Percentiles rank a stretch among this genome's conserved stretches.
These are phyloP conservation scores for Bovichtus variegatus DNA, from an alignment of 2,797 vertebrate genomes.

Conservation along the genomic window DNA sequence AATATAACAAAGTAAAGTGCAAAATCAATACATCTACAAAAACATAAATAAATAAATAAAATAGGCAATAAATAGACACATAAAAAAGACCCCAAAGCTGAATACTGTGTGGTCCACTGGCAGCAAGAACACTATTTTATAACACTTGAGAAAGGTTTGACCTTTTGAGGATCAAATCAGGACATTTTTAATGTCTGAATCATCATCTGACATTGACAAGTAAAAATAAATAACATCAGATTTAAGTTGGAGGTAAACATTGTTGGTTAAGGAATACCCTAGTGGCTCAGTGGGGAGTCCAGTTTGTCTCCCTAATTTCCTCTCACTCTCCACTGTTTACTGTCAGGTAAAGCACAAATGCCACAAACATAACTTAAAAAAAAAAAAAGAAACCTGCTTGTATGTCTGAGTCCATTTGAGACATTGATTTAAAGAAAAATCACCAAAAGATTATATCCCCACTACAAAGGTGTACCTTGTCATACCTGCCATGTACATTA, in stretches of 20 bases:
- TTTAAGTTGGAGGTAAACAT: conserved; percentile 62
- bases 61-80: conserved; percentile 70
- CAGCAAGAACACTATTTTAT: conserved; percentile 68
- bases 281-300: conserved; percentile 46
- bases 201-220: conserved; percentile 59
- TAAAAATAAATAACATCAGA: conserved; percentile 49
- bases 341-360: conserved; percentile 45
- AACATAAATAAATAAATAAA: conserved; percentile 64
- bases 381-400: conserved; percentile 9
- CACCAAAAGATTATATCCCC: conserved; percentile 9
- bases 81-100: conserved; percentile 69
- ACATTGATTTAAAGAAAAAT: conserved; percentile 25
- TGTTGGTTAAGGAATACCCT: conserved; percentile 43
- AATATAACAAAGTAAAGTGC: conserved; percentile 85
- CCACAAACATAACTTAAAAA: conserved; percentile 21
- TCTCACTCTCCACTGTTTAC: conserved; percentile 15
- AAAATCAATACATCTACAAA: conserved; percentile 77
- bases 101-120: conserved; percentile 77
- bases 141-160: conserved; percentile 82
- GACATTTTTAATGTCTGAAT: conserved; percentile 82
- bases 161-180: conserved; percentile 72
- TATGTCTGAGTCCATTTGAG: conserved; percentile 25
- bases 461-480: conserved; percentile 21
- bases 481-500: conserved; percentile 2
- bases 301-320: conserved; percentile 7